Evolutionary conservation across 2,113 vertebrate genomes (phyloP).

Genomic region (Psephotus haematonotus): DNA sequence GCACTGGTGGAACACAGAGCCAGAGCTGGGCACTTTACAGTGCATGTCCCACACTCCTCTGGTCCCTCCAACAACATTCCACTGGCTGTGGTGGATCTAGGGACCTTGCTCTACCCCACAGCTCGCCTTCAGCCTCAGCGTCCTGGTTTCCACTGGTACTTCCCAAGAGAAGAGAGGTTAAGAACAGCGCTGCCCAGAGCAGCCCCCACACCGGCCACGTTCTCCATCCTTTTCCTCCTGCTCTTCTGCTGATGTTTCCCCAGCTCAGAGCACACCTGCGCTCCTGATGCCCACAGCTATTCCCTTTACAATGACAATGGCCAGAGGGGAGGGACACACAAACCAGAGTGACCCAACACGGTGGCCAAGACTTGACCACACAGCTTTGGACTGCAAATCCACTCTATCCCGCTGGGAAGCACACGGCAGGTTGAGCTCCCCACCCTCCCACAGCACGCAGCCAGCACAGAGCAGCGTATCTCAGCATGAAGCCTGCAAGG

Average conservation of each 20-base stretch:
- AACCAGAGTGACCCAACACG: fast-evolving
- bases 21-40: not conserved
- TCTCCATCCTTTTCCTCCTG: not conserved
- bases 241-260: not conserved
- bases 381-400: fast-evolving
- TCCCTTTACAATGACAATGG: fast-evolving
- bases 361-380: not conserved
- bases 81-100: not conserved
- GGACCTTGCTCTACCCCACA: not conserved
- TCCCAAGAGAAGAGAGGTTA: not conserved
- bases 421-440: not conserved
- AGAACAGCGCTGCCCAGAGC: not conserved
- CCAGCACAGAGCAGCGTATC: fast-evolving
- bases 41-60: too few species aligned
- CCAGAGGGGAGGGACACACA: not conserved
- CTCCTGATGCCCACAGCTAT: not conserved
- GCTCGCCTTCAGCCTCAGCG: not conserved
- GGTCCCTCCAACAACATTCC: fast-evolving
- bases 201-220: fast-evolving
- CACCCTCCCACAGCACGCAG: not conserved
- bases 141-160: not conserved
- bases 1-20: not conserved
- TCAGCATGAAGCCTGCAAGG: not conserved
- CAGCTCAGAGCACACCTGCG: fast-evolving
- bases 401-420: fast-evolving